Evolutionary conservation across 2,888 invertebrate species (phyloP).

Genomic region (Drosophila mettleri): DNA sequence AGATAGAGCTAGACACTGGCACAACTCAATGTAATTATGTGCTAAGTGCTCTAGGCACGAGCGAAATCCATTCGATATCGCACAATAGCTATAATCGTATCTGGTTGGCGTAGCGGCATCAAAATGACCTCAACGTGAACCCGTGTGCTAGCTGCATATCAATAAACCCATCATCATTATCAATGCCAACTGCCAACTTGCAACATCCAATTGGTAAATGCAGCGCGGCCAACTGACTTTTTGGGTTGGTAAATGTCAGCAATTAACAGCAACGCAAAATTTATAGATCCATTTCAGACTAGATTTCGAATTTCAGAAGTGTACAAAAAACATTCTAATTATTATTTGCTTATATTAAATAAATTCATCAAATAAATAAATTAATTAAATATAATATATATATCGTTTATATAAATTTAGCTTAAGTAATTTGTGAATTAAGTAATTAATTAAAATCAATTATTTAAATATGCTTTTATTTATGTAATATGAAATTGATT

Average conservation of each 20-base stretch:
- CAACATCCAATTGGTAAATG: conserved; percentile 10
- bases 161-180: conserved; percentile 50
- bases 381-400: no score
- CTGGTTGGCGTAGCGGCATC: conserved; percentile 18
- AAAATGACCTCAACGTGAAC: conserved; percentile 16
- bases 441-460: no score
- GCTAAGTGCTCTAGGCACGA: conserved; percentile 66
- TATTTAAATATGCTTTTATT: no score
- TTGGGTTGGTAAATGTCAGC: conserved; percentile 19
- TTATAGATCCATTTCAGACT: conserved; percentile 8
- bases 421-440: no score
- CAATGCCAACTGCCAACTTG: conserved; percentile 24
- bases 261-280: conserved; percentile 28
- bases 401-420: no score
- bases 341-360: no score
- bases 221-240: conserved; percentile 17
- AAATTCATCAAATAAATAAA: no score
- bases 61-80: conserved; percentile 54
- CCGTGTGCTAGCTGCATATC: conserved; percentile 40
- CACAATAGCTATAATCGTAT: conserved; percentile 48
- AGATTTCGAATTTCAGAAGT: not conserved
- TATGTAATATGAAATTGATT: no score
- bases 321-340: not conserved
- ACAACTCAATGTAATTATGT: conserved; percentile 71
- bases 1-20: conserved; percentile 2